These are phyloP conservation scores for Pristionchus japonicus DNA, from an alignment of 2,888 invertebrate species.

Conservation along the genomic window DNA sequence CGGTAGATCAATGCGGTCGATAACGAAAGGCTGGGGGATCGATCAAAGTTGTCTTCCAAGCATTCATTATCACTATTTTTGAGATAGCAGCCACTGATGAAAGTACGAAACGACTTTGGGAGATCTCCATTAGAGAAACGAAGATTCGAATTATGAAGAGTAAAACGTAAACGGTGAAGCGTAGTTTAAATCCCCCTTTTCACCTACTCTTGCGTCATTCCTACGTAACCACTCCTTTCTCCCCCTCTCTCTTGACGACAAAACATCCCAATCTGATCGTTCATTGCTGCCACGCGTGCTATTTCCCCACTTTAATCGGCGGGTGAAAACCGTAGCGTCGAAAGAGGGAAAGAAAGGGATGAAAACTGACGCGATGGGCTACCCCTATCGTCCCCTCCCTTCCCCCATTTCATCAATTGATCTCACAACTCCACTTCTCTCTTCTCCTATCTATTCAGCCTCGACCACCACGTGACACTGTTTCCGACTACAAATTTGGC, in stretches of 20 bases:
- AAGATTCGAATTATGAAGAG: too few relatives aligned
- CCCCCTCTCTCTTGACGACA: background rate
- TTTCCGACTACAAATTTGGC: background rate
- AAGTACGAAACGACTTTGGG: too few relatives aligned
- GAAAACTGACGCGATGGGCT: background rate
- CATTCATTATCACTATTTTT: background rate
- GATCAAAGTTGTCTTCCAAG: background rate
- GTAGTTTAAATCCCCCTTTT: too few relatives aligned
- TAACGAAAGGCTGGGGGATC: background rate
- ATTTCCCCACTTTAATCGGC: background rate
- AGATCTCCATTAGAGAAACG: too few relatives aligned
- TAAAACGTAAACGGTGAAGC: too few relatives aligned
- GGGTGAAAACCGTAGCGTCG: background rate
- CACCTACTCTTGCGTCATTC: background rate
- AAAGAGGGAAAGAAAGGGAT: background rate
- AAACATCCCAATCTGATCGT: background rate
- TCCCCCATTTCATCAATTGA: slow-evolving; percentile 24
- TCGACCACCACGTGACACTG: slow-evolving; percentile 24
- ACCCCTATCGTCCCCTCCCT: background rate
- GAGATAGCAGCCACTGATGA: too few relatives aligned
- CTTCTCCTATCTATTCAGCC: background rate
- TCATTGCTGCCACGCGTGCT: slow-evolving; percentile 22
- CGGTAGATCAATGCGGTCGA: background rate
- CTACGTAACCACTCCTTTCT: background rate
- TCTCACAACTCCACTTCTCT: background rate